Percentiles rank a stretch among this genome's conserved stretches.
phyloP scores from a whole-genome alignment of 2,113 vertebrate species.

The Axis porcinus region DNA sequence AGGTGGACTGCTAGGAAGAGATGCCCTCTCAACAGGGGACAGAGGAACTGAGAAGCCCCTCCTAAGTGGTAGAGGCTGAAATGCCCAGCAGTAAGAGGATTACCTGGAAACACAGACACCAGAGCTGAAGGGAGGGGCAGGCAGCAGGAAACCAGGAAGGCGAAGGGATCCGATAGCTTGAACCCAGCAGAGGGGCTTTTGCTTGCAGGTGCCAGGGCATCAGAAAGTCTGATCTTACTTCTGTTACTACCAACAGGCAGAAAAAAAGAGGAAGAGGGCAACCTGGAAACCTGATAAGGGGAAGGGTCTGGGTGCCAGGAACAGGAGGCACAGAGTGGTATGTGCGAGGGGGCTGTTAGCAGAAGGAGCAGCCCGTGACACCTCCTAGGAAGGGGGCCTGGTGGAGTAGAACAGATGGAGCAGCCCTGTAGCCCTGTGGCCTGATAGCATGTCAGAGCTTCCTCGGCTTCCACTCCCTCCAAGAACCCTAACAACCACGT shows the following conservation, averaged over 20 bases:
- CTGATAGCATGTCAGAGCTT: not conserved
- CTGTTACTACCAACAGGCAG: not conserved
- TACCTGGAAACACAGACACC: not conserved
- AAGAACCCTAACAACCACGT: not conserved
- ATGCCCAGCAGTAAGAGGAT: not conserved
- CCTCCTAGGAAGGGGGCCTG: not conserved
- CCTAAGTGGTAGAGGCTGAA: not conserved
- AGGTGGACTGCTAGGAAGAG: not conserved
- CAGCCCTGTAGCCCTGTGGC: not conserved
- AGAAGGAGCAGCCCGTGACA: not conserved
- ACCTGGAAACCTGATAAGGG: not conserved
- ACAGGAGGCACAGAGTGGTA: not conserved
- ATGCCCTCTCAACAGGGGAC: not conserved
- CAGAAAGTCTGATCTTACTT: not conserved
- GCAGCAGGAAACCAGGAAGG: not conserved
- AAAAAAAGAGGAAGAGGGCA: not conserved
- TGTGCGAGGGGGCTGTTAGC: not conserved
- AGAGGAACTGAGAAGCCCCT: not conserved
- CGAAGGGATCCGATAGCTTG: not conserved
- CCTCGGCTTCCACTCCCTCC: not conserved
- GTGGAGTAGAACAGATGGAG: not conserved
- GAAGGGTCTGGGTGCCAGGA: not conserved
- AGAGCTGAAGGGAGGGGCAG: not conserved
- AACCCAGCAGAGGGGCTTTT: not conserved
- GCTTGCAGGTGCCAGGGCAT: not conserved